Conservation (phyloP, 2,797 vertebrate species). For the Enteromius treurensis region DNA sequence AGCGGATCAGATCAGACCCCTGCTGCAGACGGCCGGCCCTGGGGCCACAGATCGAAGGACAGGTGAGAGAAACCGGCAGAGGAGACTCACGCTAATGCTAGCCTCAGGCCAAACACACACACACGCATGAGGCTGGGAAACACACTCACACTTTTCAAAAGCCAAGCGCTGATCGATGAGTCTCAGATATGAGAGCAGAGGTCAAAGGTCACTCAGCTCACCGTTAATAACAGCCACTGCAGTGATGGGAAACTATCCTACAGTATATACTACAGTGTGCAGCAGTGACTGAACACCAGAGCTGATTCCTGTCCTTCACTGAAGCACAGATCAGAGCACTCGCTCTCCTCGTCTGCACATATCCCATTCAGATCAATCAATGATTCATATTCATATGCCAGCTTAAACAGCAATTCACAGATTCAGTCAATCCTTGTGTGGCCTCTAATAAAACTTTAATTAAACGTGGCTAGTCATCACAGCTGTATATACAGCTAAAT, state of each 20-base stretch:
- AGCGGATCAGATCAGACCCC: not conserved
- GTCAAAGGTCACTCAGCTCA: not conserved
- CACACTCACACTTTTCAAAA: conserved; percentile 6
- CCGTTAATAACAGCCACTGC: not conserved
- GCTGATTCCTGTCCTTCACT: not conserved
- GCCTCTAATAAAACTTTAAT: too few relatives aligned
- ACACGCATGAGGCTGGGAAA: conserved; percentile 2
- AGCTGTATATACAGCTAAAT: too few relatives aligned
- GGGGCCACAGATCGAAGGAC: not conserved
- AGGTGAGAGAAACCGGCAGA: not conserved
- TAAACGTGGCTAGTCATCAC: too few relatives aligned
- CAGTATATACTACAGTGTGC: not conserved
- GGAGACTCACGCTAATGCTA: not conserved
- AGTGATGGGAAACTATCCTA: not conserved
- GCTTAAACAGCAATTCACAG: too few relatives aligned
- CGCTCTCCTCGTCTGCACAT: too few relatives aligned
- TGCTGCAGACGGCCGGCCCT: not conserved
- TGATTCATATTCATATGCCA: too few relatives aligned
- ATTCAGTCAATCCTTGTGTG: too few relatives aligned
- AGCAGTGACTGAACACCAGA: not conserved
- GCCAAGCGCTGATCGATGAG: not conserved
- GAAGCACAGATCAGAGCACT: not conserved
- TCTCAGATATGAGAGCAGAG: conserved; percentile 11
- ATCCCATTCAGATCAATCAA: too few relatives aligned
- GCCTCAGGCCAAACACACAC: not conserved